These are phyloP conservation scores for Heliothis peltigera DNA, from an alignment of 2,888 invertebrate genomes.

Conservation along the genomic window DNA sequence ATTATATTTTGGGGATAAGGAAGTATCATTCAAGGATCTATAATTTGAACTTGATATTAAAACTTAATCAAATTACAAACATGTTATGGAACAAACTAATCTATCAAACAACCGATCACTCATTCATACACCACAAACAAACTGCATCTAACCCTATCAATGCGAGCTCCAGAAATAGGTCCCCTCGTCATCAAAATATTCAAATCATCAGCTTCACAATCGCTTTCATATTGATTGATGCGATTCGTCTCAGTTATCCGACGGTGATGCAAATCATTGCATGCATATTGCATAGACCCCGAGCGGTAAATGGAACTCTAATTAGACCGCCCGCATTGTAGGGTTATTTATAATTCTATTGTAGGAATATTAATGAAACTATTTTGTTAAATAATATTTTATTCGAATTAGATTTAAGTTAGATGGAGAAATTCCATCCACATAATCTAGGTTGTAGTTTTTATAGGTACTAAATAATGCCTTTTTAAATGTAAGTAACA, in stretches of 20 bases:
- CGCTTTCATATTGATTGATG: slow-evolving; percentile 54
- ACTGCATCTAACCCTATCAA: slow-evolving; percentile 34
- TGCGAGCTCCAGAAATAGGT: slow-evolving; percentile 26
- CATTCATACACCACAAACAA: not conserved
- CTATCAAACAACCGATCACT: not conserved
- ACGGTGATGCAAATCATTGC: slow-evolving; percentile 62
- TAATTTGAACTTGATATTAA: too few species aligned
- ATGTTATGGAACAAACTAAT: not conserved
- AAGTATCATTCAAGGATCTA: too few species aligned
- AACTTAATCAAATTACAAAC: too few species aligned
- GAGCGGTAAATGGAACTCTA: slow-evolving; percentile 66
- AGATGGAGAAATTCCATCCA: too few species aligned
- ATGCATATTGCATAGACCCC: slow-evolving; percentile 71
- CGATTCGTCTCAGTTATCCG: slow-evolving; percentile 49
- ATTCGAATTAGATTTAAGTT: not conserved
- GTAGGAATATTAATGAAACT: slow-evolving; percentile 7
- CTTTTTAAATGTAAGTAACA: too few species aligned
- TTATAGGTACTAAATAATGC: too few species aligned
- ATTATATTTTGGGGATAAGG: too few species aligned
- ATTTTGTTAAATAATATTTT: slow-evolving; percentile 8
- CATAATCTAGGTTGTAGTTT: not conserved
- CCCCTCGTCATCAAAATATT: slow-evolving; percentile 52
- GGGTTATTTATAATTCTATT: slow-evolving; percentile 41
- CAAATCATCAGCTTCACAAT: slow-evolving; percentile 44
- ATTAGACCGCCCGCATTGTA: slow-evolving; percentile 75